Conservation (phyloP, 2,113 vertebrate species). For the Aspidoscelis tigris region DNA sequence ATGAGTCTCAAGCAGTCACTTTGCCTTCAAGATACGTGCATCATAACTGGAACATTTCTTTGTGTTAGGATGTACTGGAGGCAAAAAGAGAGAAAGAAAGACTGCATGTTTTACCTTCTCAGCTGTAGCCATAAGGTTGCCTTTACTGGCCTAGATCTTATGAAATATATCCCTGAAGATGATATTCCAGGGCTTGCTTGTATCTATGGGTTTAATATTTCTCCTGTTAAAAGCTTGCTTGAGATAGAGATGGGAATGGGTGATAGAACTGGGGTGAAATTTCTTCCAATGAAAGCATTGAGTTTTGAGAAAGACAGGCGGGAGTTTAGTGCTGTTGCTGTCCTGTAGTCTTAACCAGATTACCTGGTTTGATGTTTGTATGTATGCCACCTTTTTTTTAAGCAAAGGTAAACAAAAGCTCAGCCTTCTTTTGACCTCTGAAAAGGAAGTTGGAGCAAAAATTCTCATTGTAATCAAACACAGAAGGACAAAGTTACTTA, state of each 20-base stretch:
- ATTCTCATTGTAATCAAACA: no score
- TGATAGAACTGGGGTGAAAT: conserved; percentile 25
- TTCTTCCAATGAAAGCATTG: not conserved
- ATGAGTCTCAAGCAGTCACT: not conserved
- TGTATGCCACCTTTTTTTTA: conserved; percentile 16
- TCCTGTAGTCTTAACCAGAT: conserved; percentile 24
- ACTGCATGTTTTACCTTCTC: not conserved
- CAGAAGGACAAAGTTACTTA: not conserved
- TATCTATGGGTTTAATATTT: conserved; percentile 34
- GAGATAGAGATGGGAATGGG: not conserved
- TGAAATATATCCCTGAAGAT: not conserved
- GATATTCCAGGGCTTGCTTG: conserved; percentile 15
- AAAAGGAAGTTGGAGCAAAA: not conserved
- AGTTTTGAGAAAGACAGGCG: conserved; percentile 5
- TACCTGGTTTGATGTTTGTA: conserved; percentile 37
- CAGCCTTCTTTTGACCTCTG: not conserved
- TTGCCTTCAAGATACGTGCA: not conserved
- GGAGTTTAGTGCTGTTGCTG: conserved; percentile 3
- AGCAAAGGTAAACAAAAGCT: not conserved
- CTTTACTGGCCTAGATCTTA: not conserved
- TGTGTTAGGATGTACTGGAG: not conserved
- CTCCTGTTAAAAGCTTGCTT: conserved; percentile 9
- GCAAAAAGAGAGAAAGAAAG: not conserved
- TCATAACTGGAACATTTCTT: not conserved
- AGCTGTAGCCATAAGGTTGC: not conserved